A percentile compares a stretch with the other conserved stretches of the same genome.
These are phyloP conservation scores for Lepidochitona cinerea DNA, from an alignment of 2,888 invertebrate species.

Conservation along the genomic window DNA sequence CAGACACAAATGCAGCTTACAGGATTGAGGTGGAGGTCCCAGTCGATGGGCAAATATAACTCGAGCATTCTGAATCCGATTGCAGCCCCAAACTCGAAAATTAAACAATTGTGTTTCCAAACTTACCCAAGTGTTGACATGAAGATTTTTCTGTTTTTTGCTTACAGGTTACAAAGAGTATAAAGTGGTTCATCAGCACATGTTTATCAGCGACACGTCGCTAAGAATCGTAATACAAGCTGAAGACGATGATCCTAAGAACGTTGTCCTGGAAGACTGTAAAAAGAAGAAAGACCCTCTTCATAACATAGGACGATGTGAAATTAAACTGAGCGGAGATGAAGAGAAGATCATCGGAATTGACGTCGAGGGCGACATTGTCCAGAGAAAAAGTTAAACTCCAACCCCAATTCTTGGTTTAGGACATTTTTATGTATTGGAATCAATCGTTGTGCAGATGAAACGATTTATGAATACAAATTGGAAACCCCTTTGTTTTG, in stretches of 20 bases:
- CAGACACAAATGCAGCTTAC: too few species aligned
- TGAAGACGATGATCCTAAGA: slow-evolving; percentile 13
- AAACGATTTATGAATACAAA: too few species aligned
- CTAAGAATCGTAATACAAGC: slow-evolving; percentile 16
- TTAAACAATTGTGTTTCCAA: too few species aligned
- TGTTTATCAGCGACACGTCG: not conserved
- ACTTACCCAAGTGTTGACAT: too few species aligned
- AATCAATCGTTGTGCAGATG: too few species aligned
- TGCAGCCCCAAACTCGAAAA: too few species aligned
- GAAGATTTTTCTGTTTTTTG: not conserved
- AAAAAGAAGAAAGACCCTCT: slow-evolving; percentile 19
- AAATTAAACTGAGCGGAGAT: slow-evolving; percentile 15
- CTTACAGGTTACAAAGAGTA: slow-evolving; percentile 21
- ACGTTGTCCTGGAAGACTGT: slow-evolving; percentile 11
- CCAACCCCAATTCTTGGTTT: too few species aligned
- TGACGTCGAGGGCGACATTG: slow-evolving; percentile 25
- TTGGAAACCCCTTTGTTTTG: too few species aligned
- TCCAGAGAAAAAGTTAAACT: slow-evolving; percentile 9
- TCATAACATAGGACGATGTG: slow-evolving; percentile 17
- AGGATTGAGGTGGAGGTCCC: too few species aligned
- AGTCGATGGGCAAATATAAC: too few species aligned
- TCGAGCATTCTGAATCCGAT: too few species aligned
- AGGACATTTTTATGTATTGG: too few species aligned
- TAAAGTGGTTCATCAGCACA: slow-evolving; percentile 19
- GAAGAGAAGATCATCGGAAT: slow-evolving; percentile 13